Evolutionary conservation across 1,140 invertebrate species (phyloP), one percentile per base, ranked within the genome.

Genomic region (Pseudomyrmex sp.): DNA sequence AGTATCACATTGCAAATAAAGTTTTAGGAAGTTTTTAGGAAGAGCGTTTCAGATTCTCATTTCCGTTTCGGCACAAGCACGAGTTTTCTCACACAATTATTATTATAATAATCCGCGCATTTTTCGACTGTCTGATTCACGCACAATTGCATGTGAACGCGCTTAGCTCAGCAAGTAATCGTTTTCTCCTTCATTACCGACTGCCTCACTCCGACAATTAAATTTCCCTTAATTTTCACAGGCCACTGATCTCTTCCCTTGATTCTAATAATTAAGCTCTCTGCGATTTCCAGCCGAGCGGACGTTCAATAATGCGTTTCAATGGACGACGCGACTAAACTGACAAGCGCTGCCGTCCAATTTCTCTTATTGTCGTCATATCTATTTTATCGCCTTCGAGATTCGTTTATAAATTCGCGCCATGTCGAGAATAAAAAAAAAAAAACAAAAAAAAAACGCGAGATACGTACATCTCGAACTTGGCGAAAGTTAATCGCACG

Each of bases 211-310:
- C 63, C 85, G 87, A 87, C 90, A 91, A 92, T 92, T 91, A 91
- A 91, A 88, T 91, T 91, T 91, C 90, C 85, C 88, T 89, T 89
- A 89, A 90, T 85, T 91, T 91, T 90, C 85, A 88, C 82, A 75
- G 79, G 85, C 89, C 88, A 85, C 62, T 84, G 74, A 84, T 76
- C 75, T 76, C 70, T 58, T 9, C 20, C 23, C 66, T 54, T 80
- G 72, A 80, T 80, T 80, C 76, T 80, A 72, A 80, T 80, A 72
- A 80, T 80, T 80, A 80, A 80, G 66, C 66, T 80, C 54, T 18
- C 44, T 48, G 56, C 44, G 76, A 80, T 61, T 80, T 80, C 66
- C 66, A 72, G 54, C 26, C 46, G 54, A 58, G 12, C 66, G 66
- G 76, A 72, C 66, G 66, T 70, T 79, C 65, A 70, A 79, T 70